A percentile compares a stretch with the other conserved stretches of the same genome.
phyloP scores from a whole-genome alignment of 1,140 invertebrate genomes.

The Zaprionus camerounensis region DNA sequence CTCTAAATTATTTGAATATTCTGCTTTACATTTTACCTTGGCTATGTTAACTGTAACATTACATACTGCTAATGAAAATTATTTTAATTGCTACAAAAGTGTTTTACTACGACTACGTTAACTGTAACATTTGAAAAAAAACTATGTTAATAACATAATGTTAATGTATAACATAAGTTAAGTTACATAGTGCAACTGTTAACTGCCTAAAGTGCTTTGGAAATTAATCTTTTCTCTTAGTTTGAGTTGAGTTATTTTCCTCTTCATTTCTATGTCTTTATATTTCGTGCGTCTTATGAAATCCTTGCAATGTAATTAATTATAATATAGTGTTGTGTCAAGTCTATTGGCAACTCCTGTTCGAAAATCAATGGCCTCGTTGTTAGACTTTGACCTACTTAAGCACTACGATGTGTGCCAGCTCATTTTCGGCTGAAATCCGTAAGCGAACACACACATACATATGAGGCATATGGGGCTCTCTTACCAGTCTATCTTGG shows the following conservation, averaged over 20 bases:
- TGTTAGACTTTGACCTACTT: constrained; percentile 76
- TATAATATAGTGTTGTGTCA: constrained; percentile 26
- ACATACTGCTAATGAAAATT: no score
- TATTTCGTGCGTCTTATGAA: not conserved
- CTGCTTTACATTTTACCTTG: no score
- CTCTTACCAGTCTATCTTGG: constrained; percentile 54
- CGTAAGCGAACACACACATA: constrained; percentile 45
- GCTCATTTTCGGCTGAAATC: constrained; percentile 49
- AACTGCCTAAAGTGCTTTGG: not conserved
- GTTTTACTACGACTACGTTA: no score
- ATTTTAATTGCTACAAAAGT: no score
- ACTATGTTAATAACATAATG: no score
- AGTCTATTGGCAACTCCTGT: constrained; percentile 37
- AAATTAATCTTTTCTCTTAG: not conserved
- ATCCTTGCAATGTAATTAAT: constrained; percentile 24
- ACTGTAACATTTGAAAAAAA: no score
- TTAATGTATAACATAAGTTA: no score
- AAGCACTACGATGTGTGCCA: constrained; percentile 40
- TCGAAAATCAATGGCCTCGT: constrained; percentile 56
- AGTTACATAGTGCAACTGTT: no score
- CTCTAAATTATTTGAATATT: no score
- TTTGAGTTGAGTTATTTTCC: not conserved
- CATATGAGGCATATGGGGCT: constrained; percentile 28
- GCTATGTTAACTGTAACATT: not conserved
- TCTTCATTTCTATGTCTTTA: not conserved